Base-by-base conservation (phyloP, 2,888 invertebrate species). In the Crematogaster levior region DNA sequence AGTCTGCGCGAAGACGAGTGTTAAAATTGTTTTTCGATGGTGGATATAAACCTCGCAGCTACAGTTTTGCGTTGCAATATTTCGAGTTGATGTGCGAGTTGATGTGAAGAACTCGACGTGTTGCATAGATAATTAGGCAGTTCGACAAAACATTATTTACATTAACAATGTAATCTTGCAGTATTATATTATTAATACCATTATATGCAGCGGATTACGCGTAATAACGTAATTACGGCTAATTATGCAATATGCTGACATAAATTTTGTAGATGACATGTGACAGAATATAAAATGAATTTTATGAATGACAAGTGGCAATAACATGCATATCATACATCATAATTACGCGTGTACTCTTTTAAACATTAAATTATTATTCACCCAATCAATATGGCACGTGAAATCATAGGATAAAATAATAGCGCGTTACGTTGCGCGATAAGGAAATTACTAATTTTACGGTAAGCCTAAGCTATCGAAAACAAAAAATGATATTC, bases 251-350 rank as follows among this genome's bases (percentile, higher is more conserved):
- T 75, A 75, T 51, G 75, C 37, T 51, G 51, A 75, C 75, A 48
- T 75, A 65, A 75, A 75, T 65, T 75, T 75, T 65, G 65, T 40
- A 51, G 65, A 27, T 75, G 75, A 65, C 75, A 65, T 65, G 65
- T 75, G 75, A 65, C 75, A 21, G 75, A 75, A 75, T 65, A 75
- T 75, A 75, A 75, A 75, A 75, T 65, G 75, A 40, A 65, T 65
- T 75, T 75, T 75, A 75, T 65, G 75, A 75, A 65, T 75, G 65
- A 65, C 65, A 75, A 65, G 65, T 27, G 37, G 75, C 40, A 40
- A 75, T 65, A 75, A 75, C 75, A 40, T 48, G 75, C 63, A 51
- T 37, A 51, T 61, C 61, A 61, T 65, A 65, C 48, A 75, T 63
- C 65, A 51, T 75, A 65, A 75, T 75, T 53, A 65, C 40, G 40